Conservation (phyloP, 2,797 vertebrate species). For the Bryconaethiops microstoma region DNA sequence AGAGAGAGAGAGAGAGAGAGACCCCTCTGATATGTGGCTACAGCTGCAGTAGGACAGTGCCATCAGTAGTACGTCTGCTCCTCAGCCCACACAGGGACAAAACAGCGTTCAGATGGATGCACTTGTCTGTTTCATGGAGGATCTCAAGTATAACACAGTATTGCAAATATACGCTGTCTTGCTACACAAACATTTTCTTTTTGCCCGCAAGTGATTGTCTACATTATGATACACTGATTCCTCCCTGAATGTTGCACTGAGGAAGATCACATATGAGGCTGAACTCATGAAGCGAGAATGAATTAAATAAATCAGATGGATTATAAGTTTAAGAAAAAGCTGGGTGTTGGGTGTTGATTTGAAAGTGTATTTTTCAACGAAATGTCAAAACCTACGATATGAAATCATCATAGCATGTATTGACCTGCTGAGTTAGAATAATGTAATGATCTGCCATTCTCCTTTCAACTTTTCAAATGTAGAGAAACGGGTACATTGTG, state of each 20-base stretch:
- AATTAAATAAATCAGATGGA: conserved; percentile 14
- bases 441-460: neutral
- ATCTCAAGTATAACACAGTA: conserved; percentile 58
- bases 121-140: conserved; percentile 34
- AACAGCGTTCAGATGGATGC: conserved; percentile 20
- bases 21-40: conserved; percentile 42
- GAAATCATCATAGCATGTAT: neutral
- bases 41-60: conserved; percentile 42
- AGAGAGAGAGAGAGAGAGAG: conserved; percentile 21
- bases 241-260: conserved; percentile 52
- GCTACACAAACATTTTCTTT: conserved; percentile 48
- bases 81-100: conserved; percentile 28
- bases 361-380: neutral
- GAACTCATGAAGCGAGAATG: conserved; percentile 13
- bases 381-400: conserved; percentile 6
- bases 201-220: conserved; percentile 78
- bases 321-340: neutral
- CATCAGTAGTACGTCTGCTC: conserved; percentile 47
- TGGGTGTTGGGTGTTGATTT: neutral
- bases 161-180: conserved; percentile 43
- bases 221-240: conserved; percentile 51
- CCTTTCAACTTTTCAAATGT: conserved; percentile 24
- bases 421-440: conserved; percentile 3
- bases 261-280: conserved; percentile 46
- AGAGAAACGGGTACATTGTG: neutral